Evolutionary conservation across 2,113 vertebrate genomes (phyloP).

Genomic region (Felis catus): DNA sequence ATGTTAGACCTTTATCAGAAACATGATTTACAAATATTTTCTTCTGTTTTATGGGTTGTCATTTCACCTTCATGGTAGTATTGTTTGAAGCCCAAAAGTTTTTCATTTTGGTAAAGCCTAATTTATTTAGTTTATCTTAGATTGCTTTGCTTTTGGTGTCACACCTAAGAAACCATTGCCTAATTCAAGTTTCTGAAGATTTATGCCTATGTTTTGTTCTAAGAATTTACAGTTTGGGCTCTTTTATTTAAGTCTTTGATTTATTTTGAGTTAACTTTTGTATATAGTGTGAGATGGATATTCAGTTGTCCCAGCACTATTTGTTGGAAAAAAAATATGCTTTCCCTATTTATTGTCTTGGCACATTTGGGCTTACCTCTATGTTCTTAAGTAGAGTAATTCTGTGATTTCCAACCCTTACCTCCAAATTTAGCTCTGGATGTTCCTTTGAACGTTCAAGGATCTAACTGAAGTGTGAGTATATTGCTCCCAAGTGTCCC

Average conservation of each 20-base stretch:
- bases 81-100: background rate
- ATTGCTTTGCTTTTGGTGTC: background rate
- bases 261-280: background rate
- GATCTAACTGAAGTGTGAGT: background rate
- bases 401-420: background rate
- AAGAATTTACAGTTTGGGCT: background rate
- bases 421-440: background rate
- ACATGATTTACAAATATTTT: background rate
- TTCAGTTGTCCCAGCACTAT: background rate
- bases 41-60: background rate
- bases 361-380: background rate
- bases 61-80: background rate
- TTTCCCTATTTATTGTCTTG: conserved; percentile 13
- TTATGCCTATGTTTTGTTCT: background rate
- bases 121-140: background rate
- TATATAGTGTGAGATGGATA: background rate
- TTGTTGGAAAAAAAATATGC: background rate
- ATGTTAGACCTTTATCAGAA: background rate
- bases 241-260: background rate
- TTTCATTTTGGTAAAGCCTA: background rate
- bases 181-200: background rate
- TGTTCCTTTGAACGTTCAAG: background rate
- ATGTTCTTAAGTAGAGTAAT: background rate
- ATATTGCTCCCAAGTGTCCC: background rate
- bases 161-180: background rate